Base-by-base conservation (phyloP, 2,888 invertebrate genomes). In the Tupiocoris notatus region DNA sequence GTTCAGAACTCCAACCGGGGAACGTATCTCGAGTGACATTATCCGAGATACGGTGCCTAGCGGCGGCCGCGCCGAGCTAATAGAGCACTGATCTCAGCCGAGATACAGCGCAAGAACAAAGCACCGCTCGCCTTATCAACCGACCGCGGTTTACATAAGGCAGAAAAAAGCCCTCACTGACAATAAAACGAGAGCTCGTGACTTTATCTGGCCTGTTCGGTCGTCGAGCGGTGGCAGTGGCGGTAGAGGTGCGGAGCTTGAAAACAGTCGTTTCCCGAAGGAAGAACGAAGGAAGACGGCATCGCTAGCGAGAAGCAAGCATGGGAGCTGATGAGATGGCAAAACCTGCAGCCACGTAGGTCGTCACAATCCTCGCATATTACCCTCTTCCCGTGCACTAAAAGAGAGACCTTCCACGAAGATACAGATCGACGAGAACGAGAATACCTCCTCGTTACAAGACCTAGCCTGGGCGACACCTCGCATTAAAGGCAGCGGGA, bases 361-460 rank as follows among this genome's bases (percentile, higher is more conserved):
- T n/a, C n/a, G n/a, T n/a, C 7, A 58, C 57, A 65, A 17, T 18
- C 21, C 39, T 18, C 21, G 16, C 39, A 21, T 20, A 18, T 58
- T 57, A 67, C 57, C 67, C 56, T 57, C 67, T 67, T 57, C 57
- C 57, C n/a, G n/a, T n/a, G n/a, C n/a, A n/a, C n/a, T n/a, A n/a
- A n/a, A n/a, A n/a, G n/a, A n/a, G n/a, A n/a, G n/a, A n/a, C n/a
- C n/a, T n/a, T n/a, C n/a, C n/a, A n/a, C n/a, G n/a, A n/a, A 57
- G 67, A 67, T 67, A 23, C 21, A 58, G 56, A 67, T 67, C 67
- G 63, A 57, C 57, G 20, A 57, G 12, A 22, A 22, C 22, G 54
- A 58, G 67, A 67, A 67, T 67, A 58, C 57, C 18, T 22, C 67
- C 67, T 67, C 67, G 67, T 67, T 67, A 67, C 67, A n/a, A 22